Evolutionary conservation across 2,888 invertebrate genomes (phyloP).

Genomic region (Zonitis immaculata): DNA sequence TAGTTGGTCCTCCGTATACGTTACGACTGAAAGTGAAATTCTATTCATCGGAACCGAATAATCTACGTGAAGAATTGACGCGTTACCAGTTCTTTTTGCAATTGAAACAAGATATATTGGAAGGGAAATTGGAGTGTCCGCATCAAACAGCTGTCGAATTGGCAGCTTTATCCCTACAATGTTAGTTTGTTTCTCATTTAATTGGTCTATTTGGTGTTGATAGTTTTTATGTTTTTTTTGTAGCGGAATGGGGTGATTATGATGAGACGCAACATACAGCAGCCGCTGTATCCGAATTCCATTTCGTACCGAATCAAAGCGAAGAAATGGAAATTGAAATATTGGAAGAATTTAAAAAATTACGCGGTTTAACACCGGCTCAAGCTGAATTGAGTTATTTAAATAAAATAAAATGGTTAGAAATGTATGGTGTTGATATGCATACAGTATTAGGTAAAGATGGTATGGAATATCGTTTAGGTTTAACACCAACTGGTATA

Average conservation of each 20-base stretch:
- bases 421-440: constrained; percentile 99
- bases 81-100: constrained; percentile 98
- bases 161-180: constrained; percentile 89
- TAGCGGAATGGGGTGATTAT: constrained; percentile 96
- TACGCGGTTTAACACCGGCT: constrained; percentile 84
- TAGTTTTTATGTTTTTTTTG: constrained; percentile 26
- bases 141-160: constrained; percentile 84
- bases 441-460: constrained; percentile 96
- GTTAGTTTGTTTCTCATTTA: constrained; percentile 53
- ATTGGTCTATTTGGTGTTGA: neutral
- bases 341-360: constrained; percentile 85
- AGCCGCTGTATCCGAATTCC: constrained; percentile 96
- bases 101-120: constrained; percentile 90
- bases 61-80: constrained; percentile 93
- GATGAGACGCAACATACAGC: constrained; percentile 88
- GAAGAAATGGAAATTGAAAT: constrained; percentile 96
- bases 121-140: constrained; percentile 85
- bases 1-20: constrained; percentile 96
- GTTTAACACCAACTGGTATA: constrained; percentile 97
- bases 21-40: constrained; percentile 95
- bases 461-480: constrained; percentile 91
- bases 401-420: constrained; percentile 91
- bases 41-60: constrained; percentile 97
- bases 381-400: constrained; percentile 93
- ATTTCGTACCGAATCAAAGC: constrained; percentile 93